These are phyloP conservation scores for Xiphorhynchus elegans DNA, from an alignment of 2,113 vertebrate genomes.

Conservation along the genomic window DNA sequence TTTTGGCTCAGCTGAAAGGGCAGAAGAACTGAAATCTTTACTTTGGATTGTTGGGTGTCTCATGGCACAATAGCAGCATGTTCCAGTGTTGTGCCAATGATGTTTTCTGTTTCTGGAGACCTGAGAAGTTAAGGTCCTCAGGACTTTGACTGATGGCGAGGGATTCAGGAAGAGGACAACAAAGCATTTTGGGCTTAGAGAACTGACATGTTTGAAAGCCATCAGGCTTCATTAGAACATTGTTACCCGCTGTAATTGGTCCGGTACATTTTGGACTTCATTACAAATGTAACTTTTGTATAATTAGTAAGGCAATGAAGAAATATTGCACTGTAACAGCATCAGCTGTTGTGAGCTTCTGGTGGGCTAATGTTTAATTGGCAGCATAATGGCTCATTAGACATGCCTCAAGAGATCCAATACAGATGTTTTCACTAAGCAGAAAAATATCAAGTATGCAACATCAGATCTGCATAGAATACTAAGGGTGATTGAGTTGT, in stretches of 20 bases:
- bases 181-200: background rate
- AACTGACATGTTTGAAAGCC: background rate
- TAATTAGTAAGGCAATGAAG: slow-evolving; percentile 71
- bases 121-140: background rate
- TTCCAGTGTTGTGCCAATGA: background rate
- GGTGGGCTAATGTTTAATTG: slow-evolving; percentile 71
- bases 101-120: background rate
- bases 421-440: slow-evolving; percentile 42
- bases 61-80: background rate
- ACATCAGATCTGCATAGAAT: slow-evolving; percentile 40
- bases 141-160: background rate
- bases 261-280: slow-evolving; percentile 59
- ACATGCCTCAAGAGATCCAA: slow-evolving; percentile 54
- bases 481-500: background rate
- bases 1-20: background rate
- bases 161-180: background rate
- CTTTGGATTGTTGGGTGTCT: rapidly evolving
- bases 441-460: slow-evolving; percentile 63
- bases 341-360: slow-evolving; percentile 55
- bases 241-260: background rate
- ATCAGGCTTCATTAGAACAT: background rate
- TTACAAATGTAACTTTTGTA: slow-evolving; percentile 65
- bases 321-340: slow-evolving; percentile 15
- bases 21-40: background rate
- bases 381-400: slow-evolving; percentile 73